Conservation (phyloP, 1,140 invertebrate species). For the Papilio machaon region DNA sequence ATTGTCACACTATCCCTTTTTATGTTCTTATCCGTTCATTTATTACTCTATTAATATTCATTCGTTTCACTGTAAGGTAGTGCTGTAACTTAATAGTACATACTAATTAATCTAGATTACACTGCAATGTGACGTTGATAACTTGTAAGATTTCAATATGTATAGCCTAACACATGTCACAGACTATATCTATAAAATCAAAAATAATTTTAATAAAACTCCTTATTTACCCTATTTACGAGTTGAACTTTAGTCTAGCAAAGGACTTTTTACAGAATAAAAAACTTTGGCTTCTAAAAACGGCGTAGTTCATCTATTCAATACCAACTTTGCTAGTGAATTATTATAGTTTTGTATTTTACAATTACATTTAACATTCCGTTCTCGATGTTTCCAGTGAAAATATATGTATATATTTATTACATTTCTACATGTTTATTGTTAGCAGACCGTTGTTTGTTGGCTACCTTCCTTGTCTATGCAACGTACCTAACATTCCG, state of each 20-base stretch:
- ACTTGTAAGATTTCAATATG: too few species aligned
- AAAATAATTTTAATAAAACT: too few species aligned
- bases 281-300: too few species aligned
- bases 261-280: too few species aligned
- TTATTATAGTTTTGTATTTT: not conserved
- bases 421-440: slow-evolving; percentile 3
- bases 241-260: too few species aligned
- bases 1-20: slow-evolving; percentile 60
- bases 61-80: not conserved
- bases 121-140: not conserved
- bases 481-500: slow-evolving; percentile 8
- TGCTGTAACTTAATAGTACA: not conserved
- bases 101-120: not conserved
- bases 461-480: not conserved
- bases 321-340: not conserved
- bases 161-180: too few species aligned
- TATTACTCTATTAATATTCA: slow-evolving; percentile 13
- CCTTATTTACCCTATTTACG: too few species aligned
- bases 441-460: not conserved
- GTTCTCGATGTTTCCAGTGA: not conserved
- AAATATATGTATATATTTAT: slow-evolving; percentile 1
- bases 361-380: not conserved
- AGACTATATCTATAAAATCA: too few species aligned
- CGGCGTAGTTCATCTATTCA: not conserved
- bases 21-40: slow-evolving; percentile 40